Percentiles rank a stretch among this genome's conserved stretches.
These are phyloP conservation scores for Rugalucina vietnamica DNA, from an alignment of 2,888 invertebrate genomes.

Conservation along the genomic window DNA sequence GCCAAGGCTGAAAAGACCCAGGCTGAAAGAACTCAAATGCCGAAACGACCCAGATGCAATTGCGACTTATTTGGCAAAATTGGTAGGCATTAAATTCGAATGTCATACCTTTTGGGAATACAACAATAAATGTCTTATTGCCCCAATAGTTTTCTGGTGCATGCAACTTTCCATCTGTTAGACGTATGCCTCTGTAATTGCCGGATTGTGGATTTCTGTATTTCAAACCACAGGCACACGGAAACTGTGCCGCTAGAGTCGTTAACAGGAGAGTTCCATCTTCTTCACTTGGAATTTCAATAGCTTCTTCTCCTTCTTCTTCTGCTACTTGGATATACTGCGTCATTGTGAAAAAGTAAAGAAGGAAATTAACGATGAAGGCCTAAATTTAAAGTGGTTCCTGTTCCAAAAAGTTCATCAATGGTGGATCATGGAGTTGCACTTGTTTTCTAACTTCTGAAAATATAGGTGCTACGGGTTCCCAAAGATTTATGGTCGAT, in stretches of 20 bases:
- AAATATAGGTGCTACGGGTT: too few species aligned
- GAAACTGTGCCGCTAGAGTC: constrained; percentile 98
- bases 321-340: constrained; percentile 95
- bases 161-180: constrained; percentile 95
- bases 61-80: not conserved
- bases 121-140: constrained; percentile 87
- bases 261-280: constrained; percentile 96
- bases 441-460: not conserved
- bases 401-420: constrained; percentile 59
- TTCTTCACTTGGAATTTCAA: constrained; percentile 97
- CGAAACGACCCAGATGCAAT: not conserved
- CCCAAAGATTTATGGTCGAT: too few species aligned
- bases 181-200: constrained; percentile 85
- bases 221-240: constrained; percentile 98
- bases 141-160: constrained; percentile 97
- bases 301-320: constrained; percentile 96
- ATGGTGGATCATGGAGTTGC: constrained; percentile 44
- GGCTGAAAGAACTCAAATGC: not conserved
- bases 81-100: not conserved
- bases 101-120: constrained; percentile 86
- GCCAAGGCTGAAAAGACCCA: too few species aligned
- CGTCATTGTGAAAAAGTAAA: constrained; percentile 67
- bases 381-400: not conserved
- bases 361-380: not conserved
- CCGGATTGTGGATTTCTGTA: constrained; percentile 93